Percentiles rank a stretch among this genome's conserved stretches.
phyloP scores from a whole-genome alignment of 2,888 invertebrate genomes.

The Machimus atricapillus region DNA sequence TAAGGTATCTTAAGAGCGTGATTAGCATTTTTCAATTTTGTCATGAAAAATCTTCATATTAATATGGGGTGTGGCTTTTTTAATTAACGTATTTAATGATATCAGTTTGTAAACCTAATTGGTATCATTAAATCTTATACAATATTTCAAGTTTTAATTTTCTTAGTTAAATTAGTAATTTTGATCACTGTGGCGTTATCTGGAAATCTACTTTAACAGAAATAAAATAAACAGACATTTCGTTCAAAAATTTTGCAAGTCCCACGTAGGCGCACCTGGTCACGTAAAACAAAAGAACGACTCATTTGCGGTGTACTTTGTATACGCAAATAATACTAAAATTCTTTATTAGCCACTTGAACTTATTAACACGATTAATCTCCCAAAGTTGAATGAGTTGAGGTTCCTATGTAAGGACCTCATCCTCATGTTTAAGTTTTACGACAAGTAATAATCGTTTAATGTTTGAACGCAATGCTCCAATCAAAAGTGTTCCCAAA shows the following conservation, averaged over 20 bases:
- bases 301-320: background rate
- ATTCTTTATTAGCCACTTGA: background rate
- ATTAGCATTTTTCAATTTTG: too few relatives aligned
- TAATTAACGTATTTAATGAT: too few relatives aligned
- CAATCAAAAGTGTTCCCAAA: background rate
- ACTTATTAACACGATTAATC: background rate
- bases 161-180: background rate
- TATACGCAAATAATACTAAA: background rate
- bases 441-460: background rate
- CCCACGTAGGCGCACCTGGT: background rate
- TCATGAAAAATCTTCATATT: too few relatives aligned
- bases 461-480: background rate
- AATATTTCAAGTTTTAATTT: background rate
- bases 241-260: background rate
- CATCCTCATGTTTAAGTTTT: background rate
- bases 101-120: too few relatives aligned
- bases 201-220: background rate
- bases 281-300: background rate
- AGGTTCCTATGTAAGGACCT: background rate
- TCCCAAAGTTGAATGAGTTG: background rate
- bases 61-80: too few relatives aligned
- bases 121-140: background rate
- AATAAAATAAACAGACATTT: background rate
- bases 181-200: background rate
- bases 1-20: too few relatives aligned